These are phyloP conservation scores for Eumacrocentrus americanus DNA, from an alignment of 2,888 invertebrate species.

Conservation along the genomic window DNA sequence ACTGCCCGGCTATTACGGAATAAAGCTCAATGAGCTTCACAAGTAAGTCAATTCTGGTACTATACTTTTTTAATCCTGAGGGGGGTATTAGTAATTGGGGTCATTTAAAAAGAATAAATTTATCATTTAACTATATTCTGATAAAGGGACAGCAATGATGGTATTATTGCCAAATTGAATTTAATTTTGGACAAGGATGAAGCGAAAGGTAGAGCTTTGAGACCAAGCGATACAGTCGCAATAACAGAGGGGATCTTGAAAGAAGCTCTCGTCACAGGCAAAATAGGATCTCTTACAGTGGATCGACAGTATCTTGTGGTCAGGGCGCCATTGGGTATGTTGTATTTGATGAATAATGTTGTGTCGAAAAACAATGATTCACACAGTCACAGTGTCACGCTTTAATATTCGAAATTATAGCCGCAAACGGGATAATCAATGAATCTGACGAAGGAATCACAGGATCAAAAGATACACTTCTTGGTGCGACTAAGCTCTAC, in stretches of 20 bases:
- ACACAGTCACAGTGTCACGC: too few relatives aligned
- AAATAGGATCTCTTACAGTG: constrained; percentile 78
- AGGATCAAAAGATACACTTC: constrained; percentile 63
- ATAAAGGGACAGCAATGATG: constrained; percentile 62
- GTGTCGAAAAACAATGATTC: too few relatives aligned
- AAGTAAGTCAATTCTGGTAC: too few relatives aligned
- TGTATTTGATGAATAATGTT: constrained; percentile 56
- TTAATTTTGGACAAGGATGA: constrained; percentile 73
- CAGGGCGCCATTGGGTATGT: constrained; percentile 72
- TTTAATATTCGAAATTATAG: too few relatives aligned
- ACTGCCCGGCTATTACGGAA: constrained; percentile 75
- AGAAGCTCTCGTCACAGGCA: constrained; percentile 75
- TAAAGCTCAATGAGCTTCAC: constrained; percentile 74
- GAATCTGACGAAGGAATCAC: constrained; percentile 37
- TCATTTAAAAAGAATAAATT: too few relatives aligned
- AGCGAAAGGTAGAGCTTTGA: constrained; percentile 56
- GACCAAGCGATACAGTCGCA: constrained; percentile 50
- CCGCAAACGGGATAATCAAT: constrained; percentile 62
- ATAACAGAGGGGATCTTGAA: constrained; percentile 67
- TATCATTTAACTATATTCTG: not conserved
- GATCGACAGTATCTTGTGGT: constrained; percentile 82
- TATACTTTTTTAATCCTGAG: too few relatives aligned
- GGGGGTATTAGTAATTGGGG: too few relatives aligned
- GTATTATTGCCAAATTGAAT: constrained; percentile 78
- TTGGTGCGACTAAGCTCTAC: constrained; percentile 78